phyloP scores from a whole-genome alignment of 2,113 vertebrate genomes.

The Azemiops feae region DNA sequence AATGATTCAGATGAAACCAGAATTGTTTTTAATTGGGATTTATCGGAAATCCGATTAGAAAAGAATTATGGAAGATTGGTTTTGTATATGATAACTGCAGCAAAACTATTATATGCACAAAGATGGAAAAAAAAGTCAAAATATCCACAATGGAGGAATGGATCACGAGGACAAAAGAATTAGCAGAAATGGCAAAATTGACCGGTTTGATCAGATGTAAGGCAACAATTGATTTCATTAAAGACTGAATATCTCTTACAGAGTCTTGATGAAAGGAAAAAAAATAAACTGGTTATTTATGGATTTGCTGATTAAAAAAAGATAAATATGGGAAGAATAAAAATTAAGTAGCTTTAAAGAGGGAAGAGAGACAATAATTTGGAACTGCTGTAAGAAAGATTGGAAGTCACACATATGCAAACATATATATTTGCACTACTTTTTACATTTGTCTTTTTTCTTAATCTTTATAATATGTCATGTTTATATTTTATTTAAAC shows the following conservation, averaged over 20 bases:
- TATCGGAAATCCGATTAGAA: not conserved
- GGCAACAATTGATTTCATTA: too few species aligned
- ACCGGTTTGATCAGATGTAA: too few species aligned
- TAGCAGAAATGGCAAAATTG: not conserved
- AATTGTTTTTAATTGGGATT: too few species aligned
- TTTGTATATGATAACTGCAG: not conserved
- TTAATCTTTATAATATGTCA: not conserved
- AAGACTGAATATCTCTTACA: not conserved
- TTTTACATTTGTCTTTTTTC: too few species aligned
- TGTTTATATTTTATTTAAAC: not conserved
- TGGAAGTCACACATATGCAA: not conserved
- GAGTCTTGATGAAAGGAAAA: not conserved
- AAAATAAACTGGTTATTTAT: not conserved
- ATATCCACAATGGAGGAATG: not conserved
- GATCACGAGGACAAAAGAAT: not conserved
- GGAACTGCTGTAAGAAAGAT: not conserved
- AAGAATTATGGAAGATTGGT: not conserved
- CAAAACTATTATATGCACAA: not conserved
- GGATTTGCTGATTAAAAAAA: not conserved
- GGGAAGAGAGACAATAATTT: not conserved
- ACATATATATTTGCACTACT: too few species aligned
- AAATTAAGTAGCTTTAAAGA: not conserved
- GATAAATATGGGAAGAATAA: not conserved
- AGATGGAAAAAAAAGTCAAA: not conserved
- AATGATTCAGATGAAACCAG: not conserved